Percentiles rank a stretch among this genome's conserved stretches.
These are phyloP conservation scores for Gerris buenoi DNA, from an alignment of 1,140 invertebrate genomes.

Conservation along the genomic window DNA sequence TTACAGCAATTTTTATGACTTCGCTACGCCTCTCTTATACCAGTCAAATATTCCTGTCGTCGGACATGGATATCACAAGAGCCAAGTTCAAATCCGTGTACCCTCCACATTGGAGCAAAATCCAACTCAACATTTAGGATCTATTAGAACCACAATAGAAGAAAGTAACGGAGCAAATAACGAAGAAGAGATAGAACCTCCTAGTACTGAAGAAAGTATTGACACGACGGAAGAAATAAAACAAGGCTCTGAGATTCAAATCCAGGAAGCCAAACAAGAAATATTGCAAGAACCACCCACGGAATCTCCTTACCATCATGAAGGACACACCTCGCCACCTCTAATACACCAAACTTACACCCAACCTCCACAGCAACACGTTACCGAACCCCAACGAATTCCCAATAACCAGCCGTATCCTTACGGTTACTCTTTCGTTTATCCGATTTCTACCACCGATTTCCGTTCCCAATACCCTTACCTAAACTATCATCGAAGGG, in stretches of 20 bases:
- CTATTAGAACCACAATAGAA: not conserved
- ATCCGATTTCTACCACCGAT: not conserved
- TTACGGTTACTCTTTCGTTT: not conserved
- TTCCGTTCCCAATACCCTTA: not conserved
- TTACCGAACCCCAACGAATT: not conserved
- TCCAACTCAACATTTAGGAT: not conserved
- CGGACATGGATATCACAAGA: not conserved
- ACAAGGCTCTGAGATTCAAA: not conserved
- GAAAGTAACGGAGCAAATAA: not conserved
- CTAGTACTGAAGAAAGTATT: not conserved
- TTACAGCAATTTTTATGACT: not conserved
- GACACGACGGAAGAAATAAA: not conserved
- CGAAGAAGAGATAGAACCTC: not conserved
- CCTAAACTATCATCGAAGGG: not conserved
- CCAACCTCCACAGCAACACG: not conserved
- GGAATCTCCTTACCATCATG: not conserved
- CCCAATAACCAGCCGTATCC: conserved; percentile 3
- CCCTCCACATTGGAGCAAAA: not conserved
- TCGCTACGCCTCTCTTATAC: not conserved
- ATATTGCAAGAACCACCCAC: not conserved
- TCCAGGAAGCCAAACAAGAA: not conserved
- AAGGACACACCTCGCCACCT: too few relatives aligned
- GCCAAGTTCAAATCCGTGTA: not conserved
- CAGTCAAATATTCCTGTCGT: not conserved
- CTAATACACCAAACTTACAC: not conserved